These are phyloP conservation scores for Varecia variegata DNA, from an alignment of 2,797 vertebrate species.

Conservation along the genomic window DNA sequence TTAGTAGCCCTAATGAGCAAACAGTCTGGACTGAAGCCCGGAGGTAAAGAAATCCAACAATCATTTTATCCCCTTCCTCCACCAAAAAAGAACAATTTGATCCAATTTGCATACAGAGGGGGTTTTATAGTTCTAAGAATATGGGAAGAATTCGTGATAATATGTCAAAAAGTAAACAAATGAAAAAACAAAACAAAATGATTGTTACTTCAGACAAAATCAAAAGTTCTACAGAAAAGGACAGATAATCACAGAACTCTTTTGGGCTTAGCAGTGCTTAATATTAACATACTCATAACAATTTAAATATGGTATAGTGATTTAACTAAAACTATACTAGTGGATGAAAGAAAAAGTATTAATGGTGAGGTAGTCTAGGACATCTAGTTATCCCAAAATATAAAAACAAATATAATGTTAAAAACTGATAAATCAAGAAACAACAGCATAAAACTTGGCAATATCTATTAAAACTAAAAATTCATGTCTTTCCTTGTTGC, in stretches of 20 bases:
- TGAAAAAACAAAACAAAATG: background rate
- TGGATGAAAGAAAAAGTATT: background rate
- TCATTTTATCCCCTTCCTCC: background rate
- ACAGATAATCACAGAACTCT: background rate
- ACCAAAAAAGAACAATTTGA: background rate
- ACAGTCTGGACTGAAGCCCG: background rate
- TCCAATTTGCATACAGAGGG: background rate
- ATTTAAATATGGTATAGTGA: background rate
- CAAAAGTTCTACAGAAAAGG: background rate
- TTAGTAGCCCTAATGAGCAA: background rate
- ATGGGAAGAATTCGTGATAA: background rate
- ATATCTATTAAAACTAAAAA: slow-evolving; percentile 40
- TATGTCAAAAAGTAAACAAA: background rate
- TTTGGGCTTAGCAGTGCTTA: background rate
- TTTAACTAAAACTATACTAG: background rate
- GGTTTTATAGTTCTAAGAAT: background rate
- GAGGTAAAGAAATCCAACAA: background rate
- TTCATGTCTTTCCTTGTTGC: background rate
- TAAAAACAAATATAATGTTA: background rate
- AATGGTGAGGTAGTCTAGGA: background rate
- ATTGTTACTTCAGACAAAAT: slow-evolving; percentile 9
- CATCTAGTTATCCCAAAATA: background rate
- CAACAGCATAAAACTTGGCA: background rate
- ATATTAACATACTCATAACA: background rate
- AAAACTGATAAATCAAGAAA: background rate